phyloP scores from a whole-genome alignment of 2,888 invertebrate genomes.

The Meganola albula region DNA sequence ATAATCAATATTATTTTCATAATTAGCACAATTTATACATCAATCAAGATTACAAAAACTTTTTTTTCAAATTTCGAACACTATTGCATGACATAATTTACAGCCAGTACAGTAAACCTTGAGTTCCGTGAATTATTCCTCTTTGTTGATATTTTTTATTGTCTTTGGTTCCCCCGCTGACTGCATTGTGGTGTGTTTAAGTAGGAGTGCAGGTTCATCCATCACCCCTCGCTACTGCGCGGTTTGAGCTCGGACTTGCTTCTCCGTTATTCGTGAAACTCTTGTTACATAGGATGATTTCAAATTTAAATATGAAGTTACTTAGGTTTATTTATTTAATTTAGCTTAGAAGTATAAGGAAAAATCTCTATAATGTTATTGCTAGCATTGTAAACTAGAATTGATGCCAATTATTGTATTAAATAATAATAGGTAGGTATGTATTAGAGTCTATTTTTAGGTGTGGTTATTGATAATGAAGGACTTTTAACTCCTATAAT shows the following conservation, averaged over 20 bases:
- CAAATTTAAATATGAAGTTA: slow-evolving; percentile 2
- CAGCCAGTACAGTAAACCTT: slow-evolving; percentile 33
- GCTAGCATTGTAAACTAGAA: no score
- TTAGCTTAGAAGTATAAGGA: not conserved
- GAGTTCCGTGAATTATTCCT: slow-evolving; percentile 41
- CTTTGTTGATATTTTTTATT: slow-evolving; percentile 27
- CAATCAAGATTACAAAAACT: no score
- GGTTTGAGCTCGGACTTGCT: slow-evolving; percentile 39
- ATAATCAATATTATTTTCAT: no score
- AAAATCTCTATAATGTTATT: no score
- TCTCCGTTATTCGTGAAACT: slow-evolving; percentile 14
- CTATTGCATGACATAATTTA: slow-evolving; percentile 45
- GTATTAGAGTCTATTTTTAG: no score
- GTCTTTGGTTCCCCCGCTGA: slow-evolving; percentile 51
- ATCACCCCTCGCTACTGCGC: slow-evolving; percentile 62
- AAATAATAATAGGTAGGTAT: no score
- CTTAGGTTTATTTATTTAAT: not conserved
- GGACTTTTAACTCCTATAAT: no score
- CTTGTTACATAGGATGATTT: slow-evolving; percentile 14
- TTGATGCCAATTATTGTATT: no score
- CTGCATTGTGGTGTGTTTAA: slow-evolving; percentile 38
- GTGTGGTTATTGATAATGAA: no score
- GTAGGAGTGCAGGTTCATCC: slow-evolving; percentile 42
- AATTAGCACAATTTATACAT: no score
- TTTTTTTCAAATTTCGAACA: slow-evolving; percentile 25